Evolutionary conservation across 2,113 vertebrate genomes (phyloP).

Genomic region (Cairina moschata): DNA sequence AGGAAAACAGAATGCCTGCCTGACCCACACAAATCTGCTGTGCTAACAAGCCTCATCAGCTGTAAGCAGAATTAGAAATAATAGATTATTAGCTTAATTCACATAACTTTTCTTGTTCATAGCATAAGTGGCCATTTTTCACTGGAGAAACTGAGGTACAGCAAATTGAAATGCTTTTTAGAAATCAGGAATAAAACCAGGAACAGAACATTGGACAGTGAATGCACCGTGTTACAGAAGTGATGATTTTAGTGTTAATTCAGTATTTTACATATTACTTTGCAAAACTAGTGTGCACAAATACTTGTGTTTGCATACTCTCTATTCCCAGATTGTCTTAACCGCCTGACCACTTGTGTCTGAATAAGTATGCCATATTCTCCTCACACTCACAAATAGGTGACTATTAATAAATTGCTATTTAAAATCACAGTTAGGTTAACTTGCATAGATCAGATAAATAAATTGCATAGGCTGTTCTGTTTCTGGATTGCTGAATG

Average conservation of each 20-base stretch:
- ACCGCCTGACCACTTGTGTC: neutral
- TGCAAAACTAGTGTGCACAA: neutral
- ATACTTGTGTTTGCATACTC: neutral
- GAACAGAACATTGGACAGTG: neutral
- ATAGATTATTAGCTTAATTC: neutral
- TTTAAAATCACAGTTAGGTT: neutral
- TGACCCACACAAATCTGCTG: neutral
- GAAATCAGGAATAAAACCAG: neutral
- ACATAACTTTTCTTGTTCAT: neutral
- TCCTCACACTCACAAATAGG: neutral
- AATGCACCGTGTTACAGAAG: neutral
- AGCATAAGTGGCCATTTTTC: neutral
- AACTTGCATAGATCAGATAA: neutral
- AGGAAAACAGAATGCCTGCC: constrained; percentile 38
- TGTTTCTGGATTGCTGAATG: neutral
- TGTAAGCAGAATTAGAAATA: neutral
- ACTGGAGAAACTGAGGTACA: neutral
- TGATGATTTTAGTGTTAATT: neutral
- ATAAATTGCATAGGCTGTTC: neutral
- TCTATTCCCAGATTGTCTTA: neutral
- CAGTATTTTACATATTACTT: neutral
- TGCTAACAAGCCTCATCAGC: neutral
- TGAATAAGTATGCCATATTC: neutral
- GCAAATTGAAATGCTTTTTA: neutral
- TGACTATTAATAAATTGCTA: neutral